Percentiles rank a stretch among this genome's conserved stretches.
Evolutionary conservation across 2,113 vertebrate genomes (phyloP).

Genomic region (Anser cygnoides): DNA sequence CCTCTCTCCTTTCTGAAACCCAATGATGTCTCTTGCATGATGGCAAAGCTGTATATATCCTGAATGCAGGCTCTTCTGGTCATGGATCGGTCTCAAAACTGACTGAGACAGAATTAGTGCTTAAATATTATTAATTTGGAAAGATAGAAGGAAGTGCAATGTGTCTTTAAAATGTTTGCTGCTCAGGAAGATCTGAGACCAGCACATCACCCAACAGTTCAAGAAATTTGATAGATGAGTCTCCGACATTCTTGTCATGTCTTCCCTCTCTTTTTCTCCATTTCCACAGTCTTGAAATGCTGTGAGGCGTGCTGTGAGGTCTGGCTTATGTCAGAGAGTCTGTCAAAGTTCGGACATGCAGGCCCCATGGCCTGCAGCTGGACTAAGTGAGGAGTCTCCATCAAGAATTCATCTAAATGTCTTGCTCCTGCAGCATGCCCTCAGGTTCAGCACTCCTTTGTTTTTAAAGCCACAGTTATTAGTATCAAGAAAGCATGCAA

Average conservation of each 20-base stretch:
- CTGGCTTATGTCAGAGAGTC: constrained; percentile 79
- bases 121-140: constrained; percentile 10
- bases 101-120: rapidly evolving
- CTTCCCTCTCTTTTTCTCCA: constrained; percentile 21
- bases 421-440: constrained; percentile 62
- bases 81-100: neutral
- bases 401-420: constrained; percentile 70
- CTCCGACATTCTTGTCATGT: constrained; percentile 60
- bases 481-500: constrained; percentile 50
- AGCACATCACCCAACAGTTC: constrained; percentile 10
- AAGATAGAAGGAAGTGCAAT: constrained; percentile 20
- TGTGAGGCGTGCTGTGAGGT: constrained; percentile 76
- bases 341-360: constrained; percentile 76
- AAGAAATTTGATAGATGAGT: constrained; percentile 73
- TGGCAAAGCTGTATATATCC: no score
- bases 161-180: constrained; percentile 34
- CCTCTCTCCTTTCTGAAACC: neutral
- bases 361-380: constrained; percentile 77
- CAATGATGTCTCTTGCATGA: neutral
- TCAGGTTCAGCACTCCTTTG: constrained; percentile 63
- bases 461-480: constrained; percentile 73
- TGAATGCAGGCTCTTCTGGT: neutral
- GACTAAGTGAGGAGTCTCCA: constrained; percentile 64
- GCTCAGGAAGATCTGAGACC: constrained; percentile 34
- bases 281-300: constrained; percentile 8